A percentile compares a stretch with the other conserved stretches of the same genome.
Evolutionary conservation across 1,140 invertebrate genomes (phyloP).

Genomic region (Brachionus plicatilis): DNA sequence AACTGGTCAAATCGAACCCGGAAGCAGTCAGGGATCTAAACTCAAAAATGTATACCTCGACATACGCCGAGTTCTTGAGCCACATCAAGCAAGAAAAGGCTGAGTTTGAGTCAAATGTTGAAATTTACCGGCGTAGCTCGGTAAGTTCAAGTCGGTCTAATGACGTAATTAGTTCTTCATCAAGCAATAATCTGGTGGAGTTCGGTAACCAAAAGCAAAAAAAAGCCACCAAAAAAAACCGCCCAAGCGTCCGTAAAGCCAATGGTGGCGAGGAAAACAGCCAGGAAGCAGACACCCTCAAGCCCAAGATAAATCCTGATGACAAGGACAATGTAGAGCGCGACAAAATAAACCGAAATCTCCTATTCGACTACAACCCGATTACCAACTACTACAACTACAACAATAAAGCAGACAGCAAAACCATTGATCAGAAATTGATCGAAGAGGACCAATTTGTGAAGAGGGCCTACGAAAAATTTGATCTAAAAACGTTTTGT

Average conservation of each 20-base stretch:
- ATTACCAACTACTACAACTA: conserved; percentile 25
- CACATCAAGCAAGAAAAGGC: conserved; percentile 23
- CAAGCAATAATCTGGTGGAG: neutral
- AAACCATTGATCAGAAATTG: conserved; percentile 28
- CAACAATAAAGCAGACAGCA: neutral
- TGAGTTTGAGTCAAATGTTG: neutral
- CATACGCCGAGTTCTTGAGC: neutral
- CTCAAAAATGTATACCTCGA: neutral
- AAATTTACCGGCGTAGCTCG: neutral
- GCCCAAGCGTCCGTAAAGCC: neutral
- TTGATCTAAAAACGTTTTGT: neutral
- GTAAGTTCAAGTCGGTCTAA: neutral
- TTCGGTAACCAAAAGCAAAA: neutral
- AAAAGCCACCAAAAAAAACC: neutral
- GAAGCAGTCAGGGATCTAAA: neutral
- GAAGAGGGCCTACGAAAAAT: neutral
- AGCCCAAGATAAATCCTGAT: neutral
- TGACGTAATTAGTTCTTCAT: neutral
- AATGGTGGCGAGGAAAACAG: neutral
- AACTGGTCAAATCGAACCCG: neutral
- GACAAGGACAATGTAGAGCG: neutral
- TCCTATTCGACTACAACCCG: conserved; percentile 22
- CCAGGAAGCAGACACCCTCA: neutral
- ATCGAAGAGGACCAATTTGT: conserved; percentile 9
- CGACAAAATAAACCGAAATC: neutral